phyloP scores from a whole-genome alignment of 2,797 vertebrate species.

The Myoxocephalus aenaeus region DNA sequence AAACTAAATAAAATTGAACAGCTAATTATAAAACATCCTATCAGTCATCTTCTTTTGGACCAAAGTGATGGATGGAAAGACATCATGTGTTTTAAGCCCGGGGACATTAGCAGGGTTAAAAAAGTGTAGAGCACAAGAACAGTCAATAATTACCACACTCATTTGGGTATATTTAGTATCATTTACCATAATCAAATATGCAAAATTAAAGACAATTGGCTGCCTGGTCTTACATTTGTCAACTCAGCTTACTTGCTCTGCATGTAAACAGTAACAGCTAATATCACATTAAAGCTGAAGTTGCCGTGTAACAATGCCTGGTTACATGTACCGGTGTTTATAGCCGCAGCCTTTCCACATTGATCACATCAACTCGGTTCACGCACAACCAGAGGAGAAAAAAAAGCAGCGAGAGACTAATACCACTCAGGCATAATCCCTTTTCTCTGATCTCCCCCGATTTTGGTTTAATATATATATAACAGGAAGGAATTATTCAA shows the following conservation, averaged over 20 bases:
- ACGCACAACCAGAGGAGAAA: constrained; percentile 35
- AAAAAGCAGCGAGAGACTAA: constrained; percentile 74
- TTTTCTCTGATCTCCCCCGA: constrained; percentile 89
- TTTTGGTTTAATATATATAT: constrained; percentile 71
- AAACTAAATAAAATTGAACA: not conserved
- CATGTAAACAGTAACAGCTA: not conserved
- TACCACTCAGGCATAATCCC: constrained; percentile 89
- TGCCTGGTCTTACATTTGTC: not conserved
- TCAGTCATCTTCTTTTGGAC: not conserved
- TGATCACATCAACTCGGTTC: constrained; percentile 55
- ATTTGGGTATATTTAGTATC: not conserved
- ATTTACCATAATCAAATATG: not conserved
- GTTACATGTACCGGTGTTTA: not conserved
- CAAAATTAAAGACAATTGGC: not conserved
- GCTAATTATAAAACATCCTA: not conserved
- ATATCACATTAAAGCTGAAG: not conserved
- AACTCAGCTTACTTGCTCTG: not conserved
- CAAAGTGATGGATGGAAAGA: not conserved
- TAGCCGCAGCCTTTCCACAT: not conserved
- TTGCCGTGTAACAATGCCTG: not conserved
- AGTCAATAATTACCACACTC: not conserved
- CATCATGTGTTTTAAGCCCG: not conserved
- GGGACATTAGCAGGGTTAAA: not conserved
- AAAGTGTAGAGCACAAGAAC: not conserved
- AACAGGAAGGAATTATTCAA: constrained; percentile 89